Evolutionary conservation across 2,113 vertebrate genomes (phyloP).

Genomic region (Glareola pratincola): DNA sequence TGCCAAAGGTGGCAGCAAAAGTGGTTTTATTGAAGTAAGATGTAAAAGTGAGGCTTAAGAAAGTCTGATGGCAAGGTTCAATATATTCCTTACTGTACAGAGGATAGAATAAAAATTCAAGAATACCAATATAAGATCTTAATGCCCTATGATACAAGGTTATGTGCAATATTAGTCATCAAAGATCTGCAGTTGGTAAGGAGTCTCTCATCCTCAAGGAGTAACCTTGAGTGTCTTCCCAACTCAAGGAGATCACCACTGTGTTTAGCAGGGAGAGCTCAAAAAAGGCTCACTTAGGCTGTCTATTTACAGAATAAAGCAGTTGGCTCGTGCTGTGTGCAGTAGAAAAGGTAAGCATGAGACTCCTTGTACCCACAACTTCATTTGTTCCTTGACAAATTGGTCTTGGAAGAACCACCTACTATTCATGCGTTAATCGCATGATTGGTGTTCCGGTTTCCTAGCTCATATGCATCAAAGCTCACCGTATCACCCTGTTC

Average conservation of each 20-base stretch:
- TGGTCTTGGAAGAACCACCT: background rate
- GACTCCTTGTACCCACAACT: background rate
- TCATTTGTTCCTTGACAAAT: background rate
- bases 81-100: background rate
- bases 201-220: background rate
- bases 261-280: background rate
- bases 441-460: background rate
- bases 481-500: background rate
- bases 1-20: background rate
- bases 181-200: background rate
- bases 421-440: background rate
- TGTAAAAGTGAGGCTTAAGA: background rate
- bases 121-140: background rate
- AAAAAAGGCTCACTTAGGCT: background rate
- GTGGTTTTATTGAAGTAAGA: background rate
- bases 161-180: rapidly evolving
- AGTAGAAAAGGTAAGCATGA: background rate
- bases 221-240: background rate
- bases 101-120: background rate
- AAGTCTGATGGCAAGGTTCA: background rate
- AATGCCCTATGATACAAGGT: background rate
- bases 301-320: background rate
- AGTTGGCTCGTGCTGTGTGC: background rate
- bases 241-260: rapidly evolving
- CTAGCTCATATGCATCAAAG: background rate